Evolutionary conservation across 2,797 vertebrate species (phyloP), one percentile per base, ranked within the genome.

Genomic region (Ceyx erithaca): DNA sequence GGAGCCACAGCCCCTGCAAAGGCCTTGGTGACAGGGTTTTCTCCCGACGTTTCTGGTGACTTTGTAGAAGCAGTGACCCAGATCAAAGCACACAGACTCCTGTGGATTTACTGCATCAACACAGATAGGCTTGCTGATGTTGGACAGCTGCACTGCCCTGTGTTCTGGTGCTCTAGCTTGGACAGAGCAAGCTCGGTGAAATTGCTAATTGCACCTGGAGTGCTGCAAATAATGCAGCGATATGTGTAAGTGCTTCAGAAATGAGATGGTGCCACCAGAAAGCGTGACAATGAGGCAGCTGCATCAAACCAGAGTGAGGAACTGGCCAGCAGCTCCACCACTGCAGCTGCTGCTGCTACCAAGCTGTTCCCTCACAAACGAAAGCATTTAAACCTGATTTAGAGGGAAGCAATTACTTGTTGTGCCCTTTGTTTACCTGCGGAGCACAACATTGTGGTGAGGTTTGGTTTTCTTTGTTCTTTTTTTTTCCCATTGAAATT

Each of bases 201-300:
- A 93, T 87, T 90, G 66, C 92, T 94, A 92, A 95, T 92, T 94
- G 92, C 85, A 28, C 76, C 93, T 78, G 46, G 69, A 93, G 85
- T 79, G 75, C 84, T 78, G 88, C 90, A 93, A 93, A 95, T 93
- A 93, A 95, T 94, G 90, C 64, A 92, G 80, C 88, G 93, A 92
- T 96, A 96, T 96, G 94, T 87, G 67, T 88, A 95, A 93, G 91
- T 95, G 94, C 92, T 95, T 95, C 95, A 94, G 91, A 95, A 93
- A 92, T 25, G 80, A 95, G 86, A 93, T 45, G 51, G 88, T 92
- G 62, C 54, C 64, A 81, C 86, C 93, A 80, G 95, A 94, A 95
- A 91, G 93, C 93, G 91, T 95, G 94, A 96, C 95, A 95, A 93
- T 89, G 88, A 96, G 57, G 85, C 76, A 85, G 80, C 77, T 94